phyloP scores from a whole-genome alignment of 2,888 invertebrate genomes.

The Troides oblongomaculatus region DNA sequence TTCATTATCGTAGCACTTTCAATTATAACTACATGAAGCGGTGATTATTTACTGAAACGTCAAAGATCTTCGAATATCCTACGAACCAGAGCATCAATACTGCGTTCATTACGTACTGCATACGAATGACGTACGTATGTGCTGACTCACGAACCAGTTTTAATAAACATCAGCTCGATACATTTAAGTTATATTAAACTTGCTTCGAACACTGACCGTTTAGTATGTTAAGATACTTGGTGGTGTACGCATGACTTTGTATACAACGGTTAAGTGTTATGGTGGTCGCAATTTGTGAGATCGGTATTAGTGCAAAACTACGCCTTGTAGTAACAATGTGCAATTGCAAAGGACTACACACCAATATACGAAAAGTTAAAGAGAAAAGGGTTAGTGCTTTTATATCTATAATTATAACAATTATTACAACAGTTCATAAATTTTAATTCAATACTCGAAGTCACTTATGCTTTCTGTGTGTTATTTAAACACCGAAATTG shows the following conservation, averaged over 20 bases:
- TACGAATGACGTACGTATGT: slow-evolving; percentile 23
- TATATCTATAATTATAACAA: neutral
- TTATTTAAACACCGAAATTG: no score
- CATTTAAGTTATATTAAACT: slow-evolving; percentile 46
- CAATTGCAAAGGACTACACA: slow-evolving; percentile 41
- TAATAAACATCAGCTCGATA: slow-evolving; percentile 45
- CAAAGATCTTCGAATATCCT: neutral
- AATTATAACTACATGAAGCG: no score
- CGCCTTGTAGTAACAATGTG: slow-evolving; percentile 40
- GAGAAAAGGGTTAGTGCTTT: slow-evolving; percentile 39
- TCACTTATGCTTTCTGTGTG: no score
- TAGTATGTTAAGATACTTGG: slow-evolving; percentile 47
- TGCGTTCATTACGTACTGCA: slow-evolving; percentile 26
- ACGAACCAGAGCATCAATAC: neutral
- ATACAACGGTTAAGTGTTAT: slow-evolving; percentile 29
- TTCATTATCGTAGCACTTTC: no score
- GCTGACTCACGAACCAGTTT: slow-evolving; percentile 48
- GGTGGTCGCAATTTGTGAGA: slow-evolving; percentile 35
- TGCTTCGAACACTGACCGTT: slow-evolving; percentile 44
- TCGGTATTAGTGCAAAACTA: slow-evolving; percentile 31
- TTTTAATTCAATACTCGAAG: no score
- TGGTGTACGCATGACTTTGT: slow-evolving; percentile 39
- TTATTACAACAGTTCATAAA: neutral
- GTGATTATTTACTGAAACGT: neutral
- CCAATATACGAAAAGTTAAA: slow-evolving; percentile 38